Conservation (phyloP, 92 coral and sea anemone species). For the Plumapathes pennacea region DNA sequence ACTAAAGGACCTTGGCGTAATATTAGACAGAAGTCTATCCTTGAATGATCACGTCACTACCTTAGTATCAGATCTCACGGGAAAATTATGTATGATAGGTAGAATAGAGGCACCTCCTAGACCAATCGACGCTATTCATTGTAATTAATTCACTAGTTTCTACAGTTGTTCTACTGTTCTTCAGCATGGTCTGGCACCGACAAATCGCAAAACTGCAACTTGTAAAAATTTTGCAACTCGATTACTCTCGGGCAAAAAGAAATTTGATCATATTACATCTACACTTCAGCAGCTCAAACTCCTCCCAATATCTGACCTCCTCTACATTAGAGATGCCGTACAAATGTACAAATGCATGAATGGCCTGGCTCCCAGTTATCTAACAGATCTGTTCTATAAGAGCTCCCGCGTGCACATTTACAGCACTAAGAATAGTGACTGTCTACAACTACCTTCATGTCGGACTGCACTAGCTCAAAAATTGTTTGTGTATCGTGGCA, state of each 20-base stretch:
- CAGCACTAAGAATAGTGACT: slow-evolving; percentile 10
- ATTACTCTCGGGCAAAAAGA: slow-evolving; percentile 35
- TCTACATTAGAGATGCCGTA: slow-evolving; percentile 23
- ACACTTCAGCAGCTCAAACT: slow-evolving; percentile 32
- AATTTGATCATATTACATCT: slow-evolving; percentile 34
- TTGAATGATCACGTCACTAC: slow-evolving; percentile 36
- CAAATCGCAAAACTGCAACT: slow-evolving; percentile 18
- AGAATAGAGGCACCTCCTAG: slow-evolving; percentile 40
- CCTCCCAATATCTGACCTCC: slow-evolving; percentile 16
- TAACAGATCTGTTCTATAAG: slow-evolving; percentile 10
- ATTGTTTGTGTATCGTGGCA: slow-evolving; percentile 21
- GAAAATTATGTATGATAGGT: slow-evolving; percentile 43
- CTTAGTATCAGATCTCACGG: slow-evolving; percentile 21
- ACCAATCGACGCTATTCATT: slow-evolving; percentile 29
- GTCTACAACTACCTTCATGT: slow-evolving; percentile 22
- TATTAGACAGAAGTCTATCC: not conserved
- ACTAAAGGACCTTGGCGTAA: too few species aligned
- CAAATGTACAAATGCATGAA: slow-evolving; percentile 28
- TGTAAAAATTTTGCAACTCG: slow-evolving; percentile 20
- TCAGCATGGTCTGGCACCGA: slow-evolving; percentile 20
- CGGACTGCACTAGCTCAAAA: slow-evolving; percentile 23
- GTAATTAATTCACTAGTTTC: slow-evolving; percentile 30
- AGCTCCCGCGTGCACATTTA: slow-evolving; percentile 23
- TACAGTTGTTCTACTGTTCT: slow-evolving; percentile 23
- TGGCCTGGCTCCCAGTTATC: slow-evolving; percentile 22